Conservation (phyloP, 2,113 vertebrate genomes). For the Onychorhynchus coronatus region DNA sequence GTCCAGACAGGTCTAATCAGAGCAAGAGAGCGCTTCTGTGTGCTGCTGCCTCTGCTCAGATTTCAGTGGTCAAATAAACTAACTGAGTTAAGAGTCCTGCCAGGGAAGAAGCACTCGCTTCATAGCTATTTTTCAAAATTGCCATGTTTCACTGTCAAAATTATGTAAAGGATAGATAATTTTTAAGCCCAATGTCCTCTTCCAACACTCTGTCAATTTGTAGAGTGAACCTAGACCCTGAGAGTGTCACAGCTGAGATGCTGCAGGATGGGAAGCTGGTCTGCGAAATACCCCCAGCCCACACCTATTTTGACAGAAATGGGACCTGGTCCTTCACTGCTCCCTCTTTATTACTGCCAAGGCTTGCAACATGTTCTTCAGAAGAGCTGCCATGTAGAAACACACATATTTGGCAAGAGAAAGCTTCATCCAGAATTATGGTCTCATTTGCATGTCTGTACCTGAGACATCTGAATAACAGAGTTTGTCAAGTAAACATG, state of each 20-base stretch:
- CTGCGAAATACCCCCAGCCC: neutral
- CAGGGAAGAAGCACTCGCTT: neutral
- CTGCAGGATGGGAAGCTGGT: neutral
- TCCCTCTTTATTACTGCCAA: neutral
- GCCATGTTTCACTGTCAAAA: neutral
- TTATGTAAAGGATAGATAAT: neutral
- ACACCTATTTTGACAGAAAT: neutral
- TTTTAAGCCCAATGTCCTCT: neutral
- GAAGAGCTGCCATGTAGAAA: neutral
- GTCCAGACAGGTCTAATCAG: neutral
- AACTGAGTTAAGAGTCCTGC: neutral
- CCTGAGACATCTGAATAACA: neutral
- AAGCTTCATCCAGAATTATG: neutral
- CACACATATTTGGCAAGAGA: neutral
- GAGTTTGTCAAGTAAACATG: neutral
- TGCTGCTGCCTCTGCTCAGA: neutral
- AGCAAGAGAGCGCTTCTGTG: neutral
- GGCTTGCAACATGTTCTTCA: neutral
- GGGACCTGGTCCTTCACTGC: neutral
- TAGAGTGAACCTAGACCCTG: neutral
- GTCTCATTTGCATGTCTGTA: neutral
- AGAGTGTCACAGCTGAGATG: neutral
- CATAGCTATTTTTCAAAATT: neutral
- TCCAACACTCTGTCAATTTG: neutral
- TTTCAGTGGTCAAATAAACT: neutral